These are phyloP conservation scores for Platycheirus rosarum DNA, from an alignment of 2,888 invertebrate genomes.

Conservation along the genomic window DNA sequence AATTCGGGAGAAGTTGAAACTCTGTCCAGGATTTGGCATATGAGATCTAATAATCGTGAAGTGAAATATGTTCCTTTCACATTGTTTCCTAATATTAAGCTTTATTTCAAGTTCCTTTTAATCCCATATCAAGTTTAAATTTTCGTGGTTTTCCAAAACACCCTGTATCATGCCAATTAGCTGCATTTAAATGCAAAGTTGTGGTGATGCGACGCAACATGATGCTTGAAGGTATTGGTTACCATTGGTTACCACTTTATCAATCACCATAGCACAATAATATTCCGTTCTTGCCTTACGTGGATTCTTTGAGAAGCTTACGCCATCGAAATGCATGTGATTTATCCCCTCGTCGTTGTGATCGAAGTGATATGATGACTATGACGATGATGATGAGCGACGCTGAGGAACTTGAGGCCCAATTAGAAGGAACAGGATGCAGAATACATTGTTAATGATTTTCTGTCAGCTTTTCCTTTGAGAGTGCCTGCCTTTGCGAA, in stretches of 20 bases:
- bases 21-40: too few species aligned
- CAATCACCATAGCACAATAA: not conserved
- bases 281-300: not conserved
- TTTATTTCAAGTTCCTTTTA: too few species aligned
- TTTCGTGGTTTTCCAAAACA: too few species aligned
- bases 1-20: too few species aligned
- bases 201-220: not conserved
- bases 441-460: slow-evolving; percentile 66
- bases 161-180: slow-evolving; percentile 8
- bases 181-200: not conserved
- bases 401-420: slow-evolving; percentile 59
- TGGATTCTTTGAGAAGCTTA: slow-evolving; percentile 12
- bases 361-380: slow-evolving; percentile 24
- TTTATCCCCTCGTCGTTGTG: slow-evolving; percentile 30
- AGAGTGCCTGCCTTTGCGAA: slow-evolving; percentile 52
- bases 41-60: too few species aligned
- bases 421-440: slow-evolving; percentile 63
- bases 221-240: not conserved
- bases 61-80: too few species aligned
- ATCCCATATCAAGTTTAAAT: too few species aligned
- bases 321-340: slow-evolving; percentile 36
- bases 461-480: slow-evolving; percentile 58
- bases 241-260: not conserved
- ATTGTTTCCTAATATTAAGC: too few species aligned
- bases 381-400: slow-evolving; percentile 16